A percentile compares a stretch with the other conserved stretches of the same genome.
phyloP scores from a whole-genome alignment of 2,888 invertebrate species.

The Crioceris asparagi region DNA sequence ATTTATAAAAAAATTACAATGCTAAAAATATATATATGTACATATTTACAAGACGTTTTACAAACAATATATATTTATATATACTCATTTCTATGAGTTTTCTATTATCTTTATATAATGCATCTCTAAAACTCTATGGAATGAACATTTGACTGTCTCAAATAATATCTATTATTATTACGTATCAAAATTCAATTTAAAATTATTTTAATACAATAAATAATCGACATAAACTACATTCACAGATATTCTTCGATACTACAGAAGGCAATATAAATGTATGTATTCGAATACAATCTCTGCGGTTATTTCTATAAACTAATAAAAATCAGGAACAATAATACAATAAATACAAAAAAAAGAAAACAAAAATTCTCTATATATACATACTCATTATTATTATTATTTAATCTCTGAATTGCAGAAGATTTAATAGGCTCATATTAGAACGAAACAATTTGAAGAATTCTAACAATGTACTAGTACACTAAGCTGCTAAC shows the following conservation, averaged over 20 bases:
- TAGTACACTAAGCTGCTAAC: slow-evolving; percentile 6
- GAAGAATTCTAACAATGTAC: slow-evolving; percentile 31
- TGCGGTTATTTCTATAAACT: too few relatives aligned
- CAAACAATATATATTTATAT: too few relatives aligned
- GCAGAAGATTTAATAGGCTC: slow-evolving; percentile 28
- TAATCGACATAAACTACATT: slow-evolving; percentile 21
- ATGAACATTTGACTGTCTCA: too few relatives aligned
- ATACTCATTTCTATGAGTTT: too few relatives aligned
- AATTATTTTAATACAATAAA: slow-evolving; percentile 9
- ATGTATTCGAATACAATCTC: slow-evolving; percentile 1
- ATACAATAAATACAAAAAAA: slow-evolving; percentile 37
- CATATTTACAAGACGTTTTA: slow-evolving; percentile 36
- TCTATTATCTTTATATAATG: too few relatives aligned
- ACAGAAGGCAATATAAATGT: slow-evolving; percentile 7
- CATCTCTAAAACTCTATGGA: too few relatives aligned
- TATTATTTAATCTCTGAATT: slow-evolving; percentile 22
- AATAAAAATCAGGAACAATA: slow-evolving; percentile 37
- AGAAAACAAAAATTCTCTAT: slow-evolving; percentile 11
- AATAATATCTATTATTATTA: too few relatives aligned
- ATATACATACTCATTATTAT: slow-evolving; percentile 20
- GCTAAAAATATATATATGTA: slow-evolving; percentile 27
- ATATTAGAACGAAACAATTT: slow-evolving; percentile 34
- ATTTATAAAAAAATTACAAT: slow-evolving; percentile 17
- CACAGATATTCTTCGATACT: slow-evolving; percentile 19
- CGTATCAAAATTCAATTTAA: too few relatives aligned